Evolutionary conservation across 1,140 invertebrate genomes (phyloP), one percentile per base, ranked within the genome.

Genomic region (Papilio dardanus): DNA sequence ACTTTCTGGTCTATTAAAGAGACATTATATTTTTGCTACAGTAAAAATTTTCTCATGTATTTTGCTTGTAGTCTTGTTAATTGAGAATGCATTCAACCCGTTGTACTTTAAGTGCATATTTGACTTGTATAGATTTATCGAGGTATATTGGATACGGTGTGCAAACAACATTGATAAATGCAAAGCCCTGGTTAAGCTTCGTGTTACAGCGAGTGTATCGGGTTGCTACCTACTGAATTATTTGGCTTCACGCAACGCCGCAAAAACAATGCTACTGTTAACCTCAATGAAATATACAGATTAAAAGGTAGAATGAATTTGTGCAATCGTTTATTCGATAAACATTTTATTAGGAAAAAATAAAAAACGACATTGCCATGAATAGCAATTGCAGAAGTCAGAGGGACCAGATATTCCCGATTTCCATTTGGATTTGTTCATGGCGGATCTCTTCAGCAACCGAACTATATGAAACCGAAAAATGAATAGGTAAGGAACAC

Each of bases 121-220:
- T 12, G 12, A 62, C 2, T 28, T 62, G 54, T 62, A 62, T 62
- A 62, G 54, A 68, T 68, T 19, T 50, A 77, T 74, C 65, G 74
- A 31, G 35, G 40, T 77, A 77, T 77, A 75, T 77, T 76, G 37
- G 74, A 40, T 74, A 58, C 28, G 30, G 42, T 65, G 68, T 68
- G 37, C 54, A 62, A 67, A 68, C 75, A 66, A n/a, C 71, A 37
- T 71, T 54, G 35, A 74, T 74, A 76, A 79, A 81, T 79, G 76
- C 71, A 74, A 71, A 86, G 79, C 80, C 76, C 79, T 81, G 79
- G 80, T 76, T 74, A 75, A 84, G 86, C 83, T 83, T 88, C 82
- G 79, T 82, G 80, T 86, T 87, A 84, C 83, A 79, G 84, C 85
- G 84, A 84, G 86, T 88, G 86, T 91, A 90, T 90, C 88, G 79